Base-by-base conservation (phyloP, 2,888 invertebrate genomes). In the Pollenia angustigena region DNA sequence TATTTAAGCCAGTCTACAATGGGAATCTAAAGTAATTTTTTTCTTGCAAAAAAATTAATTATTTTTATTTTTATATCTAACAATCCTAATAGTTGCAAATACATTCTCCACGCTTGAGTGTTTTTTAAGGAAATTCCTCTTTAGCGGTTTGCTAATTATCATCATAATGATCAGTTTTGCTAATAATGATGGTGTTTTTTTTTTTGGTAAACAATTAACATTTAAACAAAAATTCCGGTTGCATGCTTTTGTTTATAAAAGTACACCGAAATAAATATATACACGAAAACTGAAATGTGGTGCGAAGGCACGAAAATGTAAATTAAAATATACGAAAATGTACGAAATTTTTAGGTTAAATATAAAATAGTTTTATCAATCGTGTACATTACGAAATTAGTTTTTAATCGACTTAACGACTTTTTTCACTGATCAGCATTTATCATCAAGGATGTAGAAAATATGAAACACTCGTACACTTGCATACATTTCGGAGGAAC, bases 51-150 rank as follows among this genome's bases (percentile, higher is more conserved):
- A 56, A 56, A 23, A 40, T 4, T 56, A 1, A 6, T 12, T 56
- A 23, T 23, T 23, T 23, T 23, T n/a, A n/a, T n/a, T 23, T 23
- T 2, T 68, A 4, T 10, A 6, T 23, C 56, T 79, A 58, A 42
- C 18, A 23, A 52, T 23, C 52, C 46, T 32, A 69, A 60, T 60
- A 40, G 62, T 64, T 78, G 62, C 50, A 75, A 60, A 71, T 42
- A 81, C 81, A 76, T 85, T 86, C 62, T 86, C 52, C 66, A 86
- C 86, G 86, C 80, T 86, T 83, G 83, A 86, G 83, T 83, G 83
- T 86, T 74, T 83, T 76, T 83, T 69, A 71, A 83, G 86, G 83
- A 86, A 83, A 83, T 86, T 69, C 79, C 80, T 82, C 80, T 81
- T 81, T 85, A 72, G 64, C 71, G 71, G 69, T 71, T 82, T 78